These are phyloP conservation scores for Ophioninae sp. DNA, from an alignment of 2,888 invertebrate genomes.

Conservation along the genomic window DNA sequence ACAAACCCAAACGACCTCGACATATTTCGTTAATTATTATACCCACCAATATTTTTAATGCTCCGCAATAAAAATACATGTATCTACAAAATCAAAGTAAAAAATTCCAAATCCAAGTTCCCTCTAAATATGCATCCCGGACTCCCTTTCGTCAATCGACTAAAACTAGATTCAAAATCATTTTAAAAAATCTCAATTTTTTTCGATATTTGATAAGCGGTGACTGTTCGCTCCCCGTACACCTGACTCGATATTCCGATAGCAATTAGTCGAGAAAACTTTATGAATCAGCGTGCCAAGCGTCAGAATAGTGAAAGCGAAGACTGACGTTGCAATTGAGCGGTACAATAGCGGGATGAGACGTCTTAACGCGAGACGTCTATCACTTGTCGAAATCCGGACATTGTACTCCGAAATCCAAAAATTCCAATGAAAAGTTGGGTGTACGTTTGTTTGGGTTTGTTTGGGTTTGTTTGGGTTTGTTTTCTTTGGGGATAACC, in stretches of 20 bases:
- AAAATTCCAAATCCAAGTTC: too few relatives aligned
- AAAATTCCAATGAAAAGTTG: slow-evolving; percentile 24
- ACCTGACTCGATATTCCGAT: slow-evolving; percentile 5
- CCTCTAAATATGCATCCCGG: too few relatives aligned
- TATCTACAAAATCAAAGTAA: too few relatives aligned
- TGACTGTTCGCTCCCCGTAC: not conserved
- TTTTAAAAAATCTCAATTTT: not conserved
- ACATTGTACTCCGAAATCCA: slow-evolving; percentile 49
- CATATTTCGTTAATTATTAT: too few relatives aligned
- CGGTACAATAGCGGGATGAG: slow-evolving; percentile 36
- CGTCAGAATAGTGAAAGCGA: slow-evolving; percentile 4
- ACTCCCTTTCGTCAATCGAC: not conserved
- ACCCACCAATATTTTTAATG: too few relatives aligned
- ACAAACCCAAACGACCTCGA: too few relatives aligned
- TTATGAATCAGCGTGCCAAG: slow-evolving; percentile 48
- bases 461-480: slow-evolving; percentile 44
- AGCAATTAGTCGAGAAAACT: slow-evolving; percentile 39
- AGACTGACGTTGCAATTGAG: slow-evolving; percentile 40
- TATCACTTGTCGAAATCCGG: slow-evolving; percentile 57
- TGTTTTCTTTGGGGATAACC: slow-evolving; percentile 34
- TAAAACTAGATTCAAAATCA: not conserved
- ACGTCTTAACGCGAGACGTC: slow-evolving; percentile 46
- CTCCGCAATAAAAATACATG: too few relatives aligned
- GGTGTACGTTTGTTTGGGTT: slow-evolving; percentile 29
- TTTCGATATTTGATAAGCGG: not conserved